phyloP scores from a whole-genome alignment of 2,797 vertebrate genomes.

The Aulostomus chinensis region DNA sequence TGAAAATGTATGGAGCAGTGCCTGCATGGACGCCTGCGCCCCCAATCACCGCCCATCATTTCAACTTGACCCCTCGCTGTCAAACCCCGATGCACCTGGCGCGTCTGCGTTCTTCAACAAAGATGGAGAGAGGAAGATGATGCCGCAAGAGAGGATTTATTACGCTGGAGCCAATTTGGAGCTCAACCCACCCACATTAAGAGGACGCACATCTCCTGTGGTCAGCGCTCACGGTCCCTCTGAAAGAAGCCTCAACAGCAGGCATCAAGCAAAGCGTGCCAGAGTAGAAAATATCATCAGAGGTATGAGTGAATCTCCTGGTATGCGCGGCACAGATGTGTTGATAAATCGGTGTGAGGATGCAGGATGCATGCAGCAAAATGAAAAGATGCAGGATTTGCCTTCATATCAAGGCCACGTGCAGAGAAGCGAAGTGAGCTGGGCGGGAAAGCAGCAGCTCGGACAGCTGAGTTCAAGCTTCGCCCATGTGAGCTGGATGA shows the following conservation, averaged over 20 bases:
- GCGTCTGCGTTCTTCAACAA: constrained; percentile 53
- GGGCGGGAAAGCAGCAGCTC: constrained; percentile 74
- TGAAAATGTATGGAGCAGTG: constrained; percentile 39
- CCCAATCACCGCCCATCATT: constrained; percentile 35
- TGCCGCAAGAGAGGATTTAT: constrained; percentile 36
- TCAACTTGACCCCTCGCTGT: constrained; percentile 35
- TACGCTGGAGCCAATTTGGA: constrained; percentile 43
- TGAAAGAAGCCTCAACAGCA: constrained; percentile 59
- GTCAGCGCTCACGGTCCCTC: constrained; percentile 29
- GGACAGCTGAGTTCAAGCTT: constrained; percentile 71
- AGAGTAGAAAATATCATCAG: constrained; percentile 88
- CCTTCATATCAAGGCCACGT: constrained; percentile 40
- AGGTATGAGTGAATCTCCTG: constrained; percentile 77
- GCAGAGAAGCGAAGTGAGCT: constrained; percentile 25
- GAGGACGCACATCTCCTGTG: constrained; percentile 19
- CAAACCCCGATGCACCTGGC: constrained; percentile 28
- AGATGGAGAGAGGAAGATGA: constrained; percentile 19
- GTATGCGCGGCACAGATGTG: constrained; percentile 13
- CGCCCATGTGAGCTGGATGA: constrained; percentile 34
- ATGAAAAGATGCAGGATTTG: constrained; percentile 65
- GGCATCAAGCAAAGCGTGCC: constrained; percentile 82
- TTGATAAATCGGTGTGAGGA: neutral
- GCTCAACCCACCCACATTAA: constrained; percentile 22
- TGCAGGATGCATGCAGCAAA: constrained; percentile 26
- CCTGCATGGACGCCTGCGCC: constrained; percentile 41